Evolutionary conservation across 2,797 vertebrate genomes (phyloP).

Genomic region (Molossus alvarezi): DNA sequence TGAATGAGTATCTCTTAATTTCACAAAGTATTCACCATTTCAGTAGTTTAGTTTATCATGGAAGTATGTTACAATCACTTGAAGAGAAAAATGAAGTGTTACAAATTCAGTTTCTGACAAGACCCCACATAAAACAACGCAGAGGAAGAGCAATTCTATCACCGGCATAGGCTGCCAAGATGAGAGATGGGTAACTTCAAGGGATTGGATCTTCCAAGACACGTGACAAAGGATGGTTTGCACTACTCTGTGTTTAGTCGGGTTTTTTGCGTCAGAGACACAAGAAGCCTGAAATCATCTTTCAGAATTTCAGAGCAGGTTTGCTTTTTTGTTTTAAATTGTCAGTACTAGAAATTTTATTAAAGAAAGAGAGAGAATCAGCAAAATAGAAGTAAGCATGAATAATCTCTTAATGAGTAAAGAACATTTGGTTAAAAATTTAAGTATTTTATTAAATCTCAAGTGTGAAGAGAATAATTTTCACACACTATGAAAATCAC

Average conservation of each 20-base stretch:
- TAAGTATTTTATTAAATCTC: constrained; percentile 71
- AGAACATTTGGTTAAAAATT: constrained; percentile 33
- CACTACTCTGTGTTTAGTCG: constrained; percentile 62
- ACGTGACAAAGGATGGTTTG: neutral
- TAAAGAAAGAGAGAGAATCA: constrained; percentile 36
- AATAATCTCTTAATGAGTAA: constrained; percentile 43
- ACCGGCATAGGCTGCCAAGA: constrained; percentile 12
- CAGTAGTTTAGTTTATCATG: constrained; percentile 1
- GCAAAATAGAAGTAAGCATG: constrained; percentile 6
- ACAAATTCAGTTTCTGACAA: constrained; percentile 71
- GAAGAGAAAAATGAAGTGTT: constrained; percentile 57
- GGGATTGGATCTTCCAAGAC: constrained; percentile 28
- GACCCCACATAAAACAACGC: constrained; percentile 21
- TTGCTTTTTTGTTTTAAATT: constrained; percentile 55
- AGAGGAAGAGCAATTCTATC: constrained; percentile 24
- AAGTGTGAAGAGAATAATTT: constrained; percentile 54
- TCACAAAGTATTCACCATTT: constrained; percentile 41
- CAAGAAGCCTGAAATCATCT: constrained; percentile 43
- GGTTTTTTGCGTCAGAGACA: constrained; percentile 56
- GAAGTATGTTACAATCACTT: constrained; percentile 50
- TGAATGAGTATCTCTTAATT: constrained; percentile 18
- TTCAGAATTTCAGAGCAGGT: constrained; percentile 57
- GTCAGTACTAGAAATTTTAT: constrained; percentile 42
- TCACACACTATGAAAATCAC: constrained; percentile 17
- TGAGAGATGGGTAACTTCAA: constrained; percentile 25